Percentiles rank a stretch among this genome's conserved stretches.
phyloP scores from a whole-genome alignment of 2,113 vertebrate genomes.

The Pristiophorus japonicus region DNA sequence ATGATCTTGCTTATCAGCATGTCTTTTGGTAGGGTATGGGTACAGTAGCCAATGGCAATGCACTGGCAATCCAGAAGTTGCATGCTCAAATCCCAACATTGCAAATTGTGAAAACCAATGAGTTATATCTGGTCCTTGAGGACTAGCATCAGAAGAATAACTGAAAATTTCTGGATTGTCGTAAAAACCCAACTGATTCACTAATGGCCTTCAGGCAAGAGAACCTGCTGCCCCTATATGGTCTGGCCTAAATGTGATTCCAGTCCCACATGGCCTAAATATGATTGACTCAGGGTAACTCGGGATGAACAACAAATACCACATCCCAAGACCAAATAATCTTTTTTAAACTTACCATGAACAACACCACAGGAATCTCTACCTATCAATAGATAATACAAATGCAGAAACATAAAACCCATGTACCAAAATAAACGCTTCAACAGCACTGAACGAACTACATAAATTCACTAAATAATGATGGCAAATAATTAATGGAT shows the following conservation, averaged over 20 bases:
- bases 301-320: too few relatives aligned
- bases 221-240: too few relatives aligned
- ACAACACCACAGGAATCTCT: not conserved
- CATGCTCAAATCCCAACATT: not conserved
- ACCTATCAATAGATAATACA: not conserved
- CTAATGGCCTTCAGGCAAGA: too few relatives aligned
- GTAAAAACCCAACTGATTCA: too few relatives aligned
- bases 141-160: too few relatives aligned
- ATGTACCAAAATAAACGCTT: not conserved
- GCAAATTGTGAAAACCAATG: not conserved
- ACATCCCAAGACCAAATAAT: too few relatives aligned
- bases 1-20: not conserved
- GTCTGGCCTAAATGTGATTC: too few relatives aligned
- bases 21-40: not conserved
- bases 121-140: not conserved
- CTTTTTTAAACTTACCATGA: not conserved
- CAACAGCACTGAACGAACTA: not conserved
- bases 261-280: too few relatives aligned
- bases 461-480: not conserved
- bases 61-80: not conserved
- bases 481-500: not conserved
- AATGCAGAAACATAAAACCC: not conserved
- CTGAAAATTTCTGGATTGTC: too few relatives aligned
- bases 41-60: not conserved
- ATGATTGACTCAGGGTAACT: too few relatives aligned